Base-by-base conservation (phyloP, 2,888 invertebrate species). In the Microplitis manilae region DNA sequence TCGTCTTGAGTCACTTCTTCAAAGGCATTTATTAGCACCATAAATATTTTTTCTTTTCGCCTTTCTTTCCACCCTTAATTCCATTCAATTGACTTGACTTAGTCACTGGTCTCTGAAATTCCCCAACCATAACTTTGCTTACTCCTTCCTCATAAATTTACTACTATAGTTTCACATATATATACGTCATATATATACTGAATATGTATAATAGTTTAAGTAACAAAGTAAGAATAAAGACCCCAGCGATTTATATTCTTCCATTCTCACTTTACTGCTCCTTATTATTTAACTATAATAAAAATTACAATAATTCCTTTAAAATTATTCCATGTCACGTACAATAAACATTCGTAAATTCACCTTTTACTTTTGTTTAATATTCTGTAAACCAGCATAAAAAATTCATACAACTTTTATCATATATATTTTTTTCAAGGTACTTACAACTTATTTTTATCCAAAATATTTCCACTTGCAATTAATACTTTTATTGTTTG, bases 21-120 rank as follows among this genome's bases (percentile, higher is more conserved):
- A 62, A 17, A 15, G 8, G 15, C 8, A 62, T 62, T 62, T 74
- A 75, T 78, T 74, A n/a, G 72, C 70, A 50, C 15, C 75, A 61
- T 77, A 70, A 74, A 70, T 65, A 73, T 65, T 69, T 76, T 71
- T 67, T 50, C 13, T 50, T 62, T 69, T 41, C 72, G 30, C 13
- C 15, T 41, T 60, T 20, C 67, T 73, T 72, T 75, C 59, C 78
- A 75, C 73, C 70, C 69, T 77, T 77, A 77, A 77, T 77, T 77
- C 60, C 70, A 62, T 65, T 70, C 64, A 77, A 77, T 77, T 74
- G 73, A 73, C 77, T 77, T 74, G 77, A 73, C 77, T 77, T 77
- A 77, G 73, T 77, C 77, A 77, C 69, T 68, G 65, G 13, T 13
- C 61, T 71, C 64, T 59, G 60, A 67, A 73, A 73, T 73, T 73